These are phyloP conservation scores for Salvator merianae DNA, from an alignment of 2,113 vertebrate species.

Conservation along the genomic window DNA sequence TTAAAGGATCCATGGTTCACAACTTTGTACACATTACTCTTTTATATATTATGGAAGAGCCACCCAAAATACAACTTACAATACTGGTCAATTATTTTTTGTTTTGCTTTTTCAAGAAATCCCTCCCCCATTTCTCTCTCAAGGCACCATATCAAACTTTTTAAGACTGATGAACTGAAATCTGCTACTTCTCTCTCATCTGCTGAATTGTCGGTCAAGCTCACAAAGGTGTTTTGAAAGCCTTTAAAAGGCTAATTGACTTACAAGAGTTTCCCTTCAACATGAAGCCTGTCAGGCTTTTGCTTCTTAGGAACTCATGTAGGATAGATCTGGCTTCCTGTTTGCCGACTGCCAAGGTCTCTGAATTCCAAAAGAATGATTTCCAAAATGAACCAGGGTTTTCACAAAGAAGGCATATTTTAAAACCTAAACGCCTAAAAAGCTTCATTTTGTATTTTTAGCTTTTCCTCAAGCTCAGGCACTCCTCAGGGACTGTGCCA, in stretches of 20 bases:
- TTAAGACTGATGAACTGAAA: slow-evolving; percentile 51
- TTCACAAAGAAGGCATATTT: slow-evolving; percentile 51
- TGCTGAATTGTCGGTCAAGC: slow-evolving; percentile 57
- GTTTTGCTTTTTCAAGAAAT: slow-evolving; percentile 40
- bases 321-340: slow-evolving; percentile 55
- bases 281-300: slow-evolving; percentile 60
- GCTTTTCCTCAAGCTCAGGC: slow-evolving; percentile 32
- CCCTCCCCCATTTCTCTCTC: neutral
- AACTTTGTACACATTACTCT: too few relatives aligned
- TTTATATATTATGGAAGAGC: slow-evolving; percentile 50
- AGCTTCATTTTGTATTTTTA: slow-evolving; percentile 40
- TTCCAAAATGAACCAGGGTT: slow-evolving; percentile 50
- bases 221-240: slow-evolving; percentile 68
- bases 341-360: slow-evolving; percentile 37
- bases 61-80: slow-evolving; percentile 30
- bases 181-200: slow-evolving; percentile 52
- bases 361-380: slow-evolving; percentile 51
- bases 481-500: slow-evolving; percentile 33
- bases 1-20: slow-evolving; percentile 48
- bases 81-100: slow-evolving; percentile 54
- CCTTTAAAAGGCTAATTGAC: slow-evolving; percentile 65
- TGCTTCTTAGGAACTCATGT: slow-evolving; percentile 53
- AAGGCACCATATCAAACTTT: slow-evolving; percentile 37
- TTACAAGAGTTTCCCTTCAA: slow-evolving; percentile 60
- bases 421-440: slow-evolving; percentile 63